Base-by-base conservation (phyloP, 1,140 invertebrate genomes). In the Orchesella cincta region DNA sequence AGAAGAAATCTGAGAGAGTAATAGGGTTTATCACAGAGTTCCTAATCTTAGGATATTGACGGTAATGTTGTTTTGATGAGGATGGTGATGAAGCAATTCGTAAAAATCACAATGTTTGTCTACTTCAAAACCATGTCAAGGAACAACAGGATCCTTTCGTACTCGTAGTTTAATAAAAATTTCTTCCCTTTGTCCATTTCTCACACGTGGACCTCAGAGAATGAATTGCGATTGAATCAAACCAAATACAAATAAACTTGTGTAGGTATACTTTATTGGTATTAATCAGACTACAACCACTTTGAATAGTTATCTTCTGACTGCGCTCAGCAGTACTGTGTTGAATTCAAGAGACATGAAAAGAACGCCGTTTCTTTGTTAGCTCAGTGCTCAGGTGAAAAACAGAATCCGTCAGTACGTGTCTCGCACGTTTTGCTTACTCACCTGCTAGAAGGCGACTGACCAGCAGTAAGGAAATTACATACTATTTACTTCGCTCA, bases 401-500 rank as follows among this genome's bases (percentile, higher is more conserved):
- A 46, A 46, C 39, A 46, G 39, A 46, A 8, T 46, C 20, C 20
- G 39, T 46, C 20, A 46, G 39, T 46, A 46, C 31, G 29, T 5
- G 16, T 62, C 8, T 67, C 8, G n/a, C 62, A 67, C 62, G 33
- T 67, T 29, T 67, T 29, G 62, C 62, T 67, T 67, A 67, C 62
- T 67, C 62, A 67, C 62, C 62, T 67, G 62, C 62, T 67, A 31
- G 62, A 67, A 67, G 31, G 62, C 62, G 62, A 67, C 62, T 67
- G 62, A 67, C 62, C 62, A 67, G 31, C 52, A 67, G 26, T 23
- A 16, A 67, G 62, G 62, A 67, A 67, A 67, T 67, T 29, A 67
- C 62, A 31, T 46, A 67, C 62, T 31, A 8, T 67, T 8, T 67
- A 31, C 23, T 23, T 29, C 23, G 26, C 62, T n/a, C n/a, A n/a